Conservation (phyloP, 2,888 invertebrate genomes). For the Eupithecia inturbata region DNA sequence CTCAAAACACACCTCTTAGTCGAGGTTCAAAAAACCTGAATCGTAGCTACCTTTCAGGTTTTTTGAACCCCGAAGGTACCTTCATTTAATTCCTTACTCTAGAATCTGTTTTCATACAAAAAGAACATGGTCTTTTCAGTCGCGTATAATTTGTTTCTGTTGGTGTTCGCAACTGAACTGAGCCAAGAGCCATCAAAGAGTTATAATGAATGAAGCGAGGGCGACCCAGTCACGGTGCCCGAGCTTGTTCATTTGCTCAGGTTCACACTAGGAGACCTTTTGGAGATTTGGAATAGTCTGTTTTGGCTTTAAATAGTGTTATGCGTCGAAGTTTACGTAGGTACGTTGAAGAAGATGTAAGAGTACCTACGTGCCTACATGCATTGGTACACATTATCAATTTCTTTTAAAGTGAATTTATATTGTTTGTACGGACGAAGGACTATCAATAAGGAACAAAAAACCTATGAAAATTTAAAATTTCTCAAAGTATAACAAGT, state of each 20-base stretch:
- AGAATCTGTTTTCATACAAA: not conserved
- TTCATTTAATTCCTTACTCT: not conserved
- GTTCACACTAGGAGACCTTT: not conserved
- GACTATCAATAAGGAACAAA: not conserved
- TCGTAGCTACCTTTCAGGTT: too few relatives aligned
- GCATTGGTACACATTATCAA: not conserved
- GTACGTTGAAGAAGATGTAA: not conserved
- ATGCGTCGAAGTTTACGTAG: not conserved
- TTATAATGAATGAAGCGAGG: conserved; percentile 46
- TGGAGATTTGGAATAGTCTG: not conserved
- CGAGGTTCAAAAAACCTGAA: not conserved
- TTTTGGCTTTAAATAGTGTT: not conserved
- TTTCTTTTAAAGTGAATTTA: not conserved
- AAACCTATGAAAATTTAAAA: not conserved
- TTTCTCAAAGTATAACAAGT: too few relatives aligned
- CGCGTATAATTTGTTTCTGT: conserved; percentile 22
- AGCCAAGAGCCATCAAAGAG: conserved; percentile 42
- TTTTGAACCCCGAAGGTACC: too few relatives aligned
- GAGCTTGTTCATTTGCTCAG: conserved; percentile 5
- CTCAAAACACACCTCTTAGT: not conserved
- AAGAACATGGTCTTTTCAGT: conserved; percentile 8
- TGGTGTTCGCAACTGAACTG: conserved; percentile 6
- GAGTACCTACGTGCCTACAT: too few relatives aligned
- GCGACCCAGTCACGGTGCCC: conserved; percentile 6
- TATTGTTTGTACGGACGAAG: not conserved